These are phyloP conservation scores for Clivina fossor DNA, from an alignment of 2,888 invertebrate species.

Conservation along the genomic window DNA sequence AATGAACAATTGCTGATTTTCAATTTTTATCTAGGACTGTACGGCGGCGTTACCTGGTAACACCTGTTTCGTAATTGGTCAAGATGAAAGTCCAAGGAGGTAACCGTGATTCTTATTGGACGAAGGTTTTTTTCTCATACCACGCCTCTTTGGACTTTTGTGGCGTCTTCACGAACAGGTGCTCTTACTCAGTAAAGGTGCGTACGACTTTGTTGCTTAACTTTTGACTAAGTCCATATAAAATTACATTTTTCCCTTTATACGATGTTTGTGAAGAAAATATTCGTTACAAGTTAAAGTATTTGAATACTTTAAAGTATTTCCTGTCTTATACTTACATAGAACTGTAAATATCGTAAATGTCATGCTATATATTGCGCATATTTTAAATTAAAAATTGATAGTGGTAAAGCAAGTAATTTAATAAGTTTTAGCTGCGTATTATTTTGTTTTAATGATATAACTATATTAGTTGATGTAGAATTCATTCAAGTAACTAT, in stretches of 20 bases:
- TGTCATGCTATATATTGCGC: conserved; percentile 25
- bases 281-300: conserved; percentile 9
- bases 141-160: conserved; percentile 21
- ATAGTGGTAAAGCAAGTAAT: no score
- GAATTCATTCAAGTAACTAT: conserved; percentile 27
- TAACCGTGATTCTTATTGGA: conserved; percentile 7
- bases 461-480: conserved; percentile 8
- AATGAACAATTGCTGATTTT: conserved; percentile 14
- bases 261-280: background rate
- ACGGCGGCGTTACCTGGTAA: conserved; percentile 20
- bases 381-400: conserved; percentile 13
- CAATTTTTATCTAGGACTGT: conserved; percentile 20
- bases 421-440: no score
- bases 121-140: conserved; percentile 4
- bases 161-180: conserved; percentile 21
- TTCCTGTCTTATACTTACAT: no score
- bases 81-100: conserved; percentile 18
- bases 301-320: conserved; percentile 21
- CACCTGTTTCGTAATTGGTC: conserved; percentile 21
- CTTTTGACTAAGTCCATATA: no score
- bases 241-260: no score
- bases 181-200: no score
- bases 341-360: no score
- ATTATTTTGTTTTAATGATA: no score
- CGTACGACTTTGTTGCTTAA: no score